A percentile compares a stretch with the other conserved stretches of the same genome.
These are phyloP conservation scores for Rhinichthys klamathensis DNA, from an alignment of 2,113 vertebrate species.

Conservation along the genomic window DNA sequence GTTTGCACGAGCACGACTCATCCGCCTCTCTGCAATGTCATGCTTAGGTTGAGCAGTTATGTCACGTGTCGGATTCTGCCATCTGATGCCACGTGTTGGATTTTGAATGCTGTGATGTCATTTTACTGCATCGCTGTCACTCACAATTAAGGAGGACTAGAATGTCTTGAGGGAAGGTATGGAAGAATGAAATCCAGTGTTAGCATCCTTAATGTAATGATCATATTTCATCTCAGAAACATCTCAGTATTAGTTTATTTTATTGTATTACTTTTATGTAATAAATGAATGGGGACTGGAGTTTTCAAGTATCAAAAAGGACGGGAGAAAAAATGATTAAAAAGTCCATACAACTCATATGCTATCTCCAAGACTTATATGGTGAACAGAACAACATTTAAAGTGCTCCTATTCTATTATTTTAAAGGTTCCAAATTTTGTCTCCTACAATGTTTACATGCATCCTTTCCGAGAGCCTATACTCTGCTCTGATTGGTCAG, in stretches of 20 bases:
- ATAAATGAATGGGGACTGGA: neutral
- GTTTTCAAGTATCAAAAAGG: neutral
- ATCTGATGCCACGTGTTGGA: constrained; percentile 53
- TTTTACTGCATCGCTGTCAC: constrained; percentile 51
- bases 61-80: constrained; percentile 34
- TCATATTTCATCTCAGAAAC: neutral
- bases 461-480: too few species aligned
- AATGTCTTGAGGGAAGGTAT: constrained; percentile 8
- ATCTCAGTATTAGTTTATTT: neutral
- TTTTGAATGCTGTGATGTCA: constrained; percentile 58
- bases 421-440: too few species aligned
- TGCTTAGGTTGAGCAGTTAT: constrained; percentile 16
- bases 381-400: too few species aligned
- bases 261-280: neutral
- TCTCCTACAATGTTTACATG: too few species aligned
- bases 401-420: too few species aligned
- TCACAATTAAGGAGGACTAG: constrained; percentile 35
- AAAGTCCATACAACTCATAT: neutral
- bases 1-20: constrained; percentile 15
- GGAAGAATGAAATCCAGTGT: neutral
- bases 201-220: neutral
- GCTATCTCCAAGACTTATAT: too few species aligned
- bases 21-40: constrained; percentile 33
- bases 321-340: neutral
- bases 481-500: too few species aligned